Conservation (phyloP, 2,888 invertebrate species). For the Melinopterus prodromus region DNA sequence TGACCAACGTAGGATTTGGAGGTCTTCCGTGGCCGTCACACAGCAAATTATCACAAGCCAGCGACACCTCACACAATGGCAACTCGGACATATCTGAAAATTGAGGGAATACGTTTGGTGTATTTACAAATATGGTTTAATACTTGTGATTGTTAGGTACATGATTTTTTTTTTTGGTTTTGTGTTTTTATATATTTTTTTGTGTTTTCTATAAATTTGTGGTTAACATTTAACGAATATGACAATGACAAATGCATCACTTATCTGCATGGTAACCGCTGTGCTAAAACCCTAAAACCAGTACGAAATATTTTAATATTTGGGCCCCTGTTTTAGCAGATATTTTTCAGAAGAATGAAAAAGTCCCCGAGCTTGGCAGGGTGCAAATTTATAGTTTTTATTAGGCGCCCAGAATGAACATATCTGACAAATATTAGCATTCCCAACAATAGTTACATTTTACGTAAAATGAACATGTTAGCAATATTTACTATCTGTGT, state of each 20-base stretch:
- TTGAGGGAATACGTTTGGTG: background rate
- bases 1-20: conserved; percentile 84
- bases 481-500: background rate
- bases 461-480: background rate
- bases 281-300: background rate
- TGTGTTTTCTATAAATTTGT: background rate
- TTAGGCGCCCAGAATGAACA: too few species aligned
- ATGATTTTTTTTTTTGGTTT: background rate
- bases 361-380: too few species aligned
- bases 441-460: background rate
- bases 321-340: too few species aligned
- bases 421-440: too few species aligned
- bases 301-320: background rate
- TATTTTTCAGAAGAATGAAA: too few species aligned
- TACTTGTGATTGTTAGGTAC: background rate
- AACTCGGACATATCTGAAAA: conserved; percentile 81
- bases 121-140: background rate
- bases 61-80: conserved; percentile 84
- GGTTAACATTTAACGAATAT: background rate
- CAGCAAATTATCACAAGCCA: conserved; percentile 89
- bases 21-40: conserved; percentile 86
- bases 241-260: background rate
- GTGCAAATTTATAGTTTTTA: too few species aligned
- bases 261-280: background rate
- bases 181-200: background rate